Percentiles rank a stretch among this genome's conserved stretches.
phyloP scores from a whole-genome alignment of 2,888 invertebrate genomes.

The Drosophila quinaria region DNA sequence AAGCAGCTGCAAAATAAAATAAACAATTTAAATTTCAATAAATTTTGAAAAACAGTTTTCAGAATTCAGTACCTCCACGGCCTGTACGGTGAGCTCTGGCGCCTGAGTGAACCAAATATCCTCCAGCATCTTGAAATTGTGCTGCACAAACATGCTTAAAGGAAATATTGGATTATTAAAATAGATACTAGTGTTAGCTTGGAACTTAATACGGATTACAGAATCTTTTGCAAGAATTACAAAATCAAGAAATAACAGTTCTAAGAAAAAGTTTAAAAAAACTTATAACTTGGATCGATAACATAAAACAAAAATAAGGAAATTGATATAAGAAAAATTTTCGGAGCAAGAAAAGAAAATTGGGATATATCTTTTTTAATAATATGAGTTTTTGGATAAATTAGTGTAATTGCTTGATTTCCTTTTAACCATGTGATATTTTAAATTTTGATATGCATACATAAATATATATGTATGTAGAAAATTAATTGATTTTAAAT shows the following conservation, averaged over 20 bases:
- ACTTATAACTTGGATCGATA: background rate
- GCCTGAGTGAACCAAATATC: slow-evolving; percentile 90
- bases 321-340: background rate
- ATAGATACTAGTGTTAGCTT: background rate
- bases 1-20: slow-evolving; percentile 85
- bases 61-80: slow-evolving; percentile 87
- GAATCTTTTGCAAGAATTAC: background rate
- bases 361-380: too few species aligned
- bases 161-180: background rate
- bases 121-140: slow-evolving; percentile 88
- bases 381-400: too few species aligned
- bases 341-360: background rate
- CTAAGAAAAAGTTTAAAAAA: background rate
- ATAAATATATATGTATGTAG: too few species aligned
- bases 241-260: background rate
- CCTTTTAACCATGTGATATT: too few species aligned
- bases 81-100: slow-evolving; percentile 88
- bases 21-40: too few species aligned
- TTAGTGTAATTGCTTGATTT: too few species aligned
- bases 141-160: slow-evolving; percentile 88
- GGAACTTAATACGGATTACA: background rate
- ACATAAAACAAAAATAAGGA: background rate
- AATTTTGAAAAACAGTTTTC: background rate
- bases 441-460: too few species aligned
- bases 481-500: too few species aligned